phyloP scores from a whole-genome alignment of 2,888 invertebrate genomes.

The Biston betularia region DNA sequence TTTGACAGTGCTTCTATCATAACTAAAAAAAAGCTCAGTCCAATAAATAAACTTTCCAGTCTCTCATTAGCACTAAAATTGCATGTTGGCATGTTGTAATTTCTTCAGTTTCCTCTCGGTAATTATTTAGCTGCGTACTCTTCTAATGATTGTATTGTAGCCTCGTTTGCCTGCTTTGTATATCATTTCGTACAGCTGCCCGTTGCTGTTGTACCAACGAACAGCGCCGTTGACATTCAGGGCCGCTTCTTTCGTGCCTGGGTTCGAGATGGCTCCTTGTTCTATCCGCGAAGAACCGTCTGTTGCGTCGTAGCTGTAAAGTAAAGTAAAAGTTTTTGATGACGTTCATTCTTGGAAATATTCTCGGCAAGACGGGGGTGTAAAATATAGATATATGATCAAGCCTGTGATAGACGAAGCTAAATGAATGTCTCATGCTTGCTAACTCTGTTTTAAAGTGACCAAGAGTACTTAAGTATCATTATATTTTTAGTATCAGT shows the following conservation, averaged over 20 bases:
- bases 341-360: neutral
- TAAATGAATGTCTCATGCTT: neutral
- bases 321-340: constrained; percentile 6
- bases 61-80: constrained; percentile 35
- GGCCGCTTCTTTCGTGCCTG: constrained; percentile 71
- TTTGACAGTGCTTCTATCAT: constrained; percentile 1
- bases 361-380: neutral
- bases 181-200: constrained; percentile 81
- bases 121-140: constrained; percentile 51
- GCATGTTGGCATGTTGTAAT: constrained; percentile 27
- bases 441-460: neutral
- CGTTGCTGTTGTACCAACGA: constrained; percentile 79
- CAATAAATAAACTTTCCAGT: constrained; percentile 42
- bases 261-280: constrained; percentile 69
- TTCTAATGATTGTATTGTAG: constrained; percentile 78
- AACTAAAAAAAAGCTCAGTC: constrained; percentile 26
- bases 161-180: constrained; percentile 83
- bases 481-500: too few relatives aligned
- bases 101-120: neutral
- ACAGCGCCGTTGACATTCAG: constrained; percentile 77
- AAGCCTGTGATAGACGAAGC: too few relatives aligned
- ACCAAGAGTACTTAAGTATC: too few relatives aligned
- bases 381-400: too few relatives aligned
- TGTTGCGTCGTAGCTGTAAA: constrained; percentile 79
- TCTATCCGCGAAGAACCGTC: constrained; percentile 86